Evolutionary conservation across 2,113 vertebrate genomes (phyloP).

Genomic region (Circaetus gallicus): DNA sequence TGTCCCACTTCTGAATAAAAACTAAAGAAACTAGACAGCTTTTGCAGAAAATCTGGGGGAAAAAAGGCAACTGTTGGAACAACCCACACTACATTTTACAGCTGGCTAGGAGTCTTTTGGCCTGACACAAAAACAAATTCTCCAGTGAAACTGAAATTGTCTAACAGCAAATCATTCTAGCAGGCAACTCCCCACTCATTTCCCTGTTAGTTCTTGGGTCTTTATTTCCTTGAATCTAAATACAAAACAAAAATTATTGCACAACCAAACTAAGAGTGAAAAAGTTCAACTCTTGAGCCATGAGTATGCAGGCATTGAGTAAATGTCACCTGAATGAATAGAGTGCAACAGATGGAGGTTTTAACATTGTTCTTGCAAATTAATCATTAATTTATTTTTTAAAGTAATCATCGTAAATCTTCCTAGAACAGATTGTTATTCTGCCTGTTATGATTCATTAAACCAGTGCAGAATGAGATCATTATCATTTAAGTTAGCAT

Average conservation of each 20-base stretch:
- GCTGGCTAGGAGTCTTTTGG: not conserved
- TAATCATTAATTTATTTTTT: conserved; percentile 3
- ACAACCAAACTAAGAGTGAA: not conserved
- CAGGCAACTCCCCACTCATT: not conserved
- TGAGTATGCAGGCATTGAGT: not conserved
- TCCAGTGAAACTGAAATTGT: not conserved
- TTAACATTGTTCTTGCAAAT: not conserved
- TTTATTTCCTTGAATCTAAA: not conserved
- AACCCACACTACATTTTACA: not conserved
- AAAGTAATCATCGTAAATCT: not conserved
- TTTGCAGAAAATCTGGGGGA: not conserved
- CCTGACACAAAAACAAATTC: not conserved
- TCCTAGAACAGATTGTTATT: not conserved
- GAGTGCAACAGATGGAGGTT: not conserved
- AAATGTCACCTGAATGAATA: conserved; percentile 23
- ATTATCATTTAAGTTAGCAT: not conserved
- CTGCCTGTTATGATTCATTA: conserved; percentile 11
- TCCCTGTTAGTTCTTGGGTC: not conserved
- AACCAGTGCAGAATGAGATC: not conserved
- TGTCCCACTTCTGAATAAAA: not conserved
- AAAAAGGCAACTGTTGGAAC: not conserved
- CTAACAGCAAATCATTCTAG: not conserved
- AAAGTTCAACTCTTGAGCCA: not conserved
- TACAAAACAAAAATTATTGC: not conserved
- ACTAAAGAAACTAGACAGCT: not conserved